These are phyloP conservation scores for Mobula hypostoma DNA, from an alignment of 2,113 vertebrate genomes.

Conservation along the genomic window DNA sequence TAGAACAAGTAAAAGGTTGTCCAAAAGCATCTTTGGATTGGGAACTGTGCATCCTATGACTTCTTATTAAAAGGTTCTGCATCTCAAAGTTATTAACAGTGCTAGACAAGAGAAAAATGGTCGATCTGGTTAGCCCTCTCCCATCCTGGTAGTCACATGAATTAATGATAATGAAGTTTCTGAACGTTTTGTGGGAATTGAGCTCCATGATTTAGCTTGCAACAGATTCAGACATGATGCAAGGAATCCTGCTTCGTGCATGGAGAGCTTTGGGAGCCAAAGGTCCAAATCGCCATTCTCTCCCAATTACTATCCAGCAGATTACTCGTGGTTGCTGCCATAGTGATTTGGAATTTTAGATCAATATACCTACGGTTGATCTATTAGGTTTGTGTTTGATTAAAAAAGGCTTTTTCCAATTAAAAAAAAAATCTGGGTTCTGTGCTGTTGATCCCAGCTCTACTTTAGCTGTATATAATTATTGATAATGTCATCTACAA, in stretches of 20 bases:
- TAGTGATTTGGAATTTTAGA: neutral
- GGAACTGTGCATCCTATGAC: constrained; percentile 2
- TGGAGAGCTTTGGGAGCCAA: neutral
- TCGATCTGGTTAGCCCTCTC: neutral
- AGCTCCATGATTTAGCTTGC: neutral
- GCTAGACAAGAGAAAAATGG: neutral
- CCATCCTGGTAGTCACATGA: neutral
- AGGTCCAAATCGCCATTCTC: neutral
- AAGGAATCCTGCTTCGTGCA: neutral
- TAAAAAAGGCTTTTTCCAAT: neutral
- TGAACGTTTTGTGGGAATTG: neutral
- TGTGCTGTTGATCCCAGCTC: neutral
- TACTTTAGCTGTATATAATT: neutral
- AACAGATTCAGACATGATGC: neutral
- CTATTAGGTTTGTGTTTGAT: neutral
- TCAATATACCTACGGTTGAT: neutral
- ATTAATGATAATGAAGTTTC: neutral
- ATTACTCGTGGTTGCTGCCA: neutral
- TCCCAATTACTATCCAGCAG: neutral
- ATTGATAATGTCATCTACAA: neutral
- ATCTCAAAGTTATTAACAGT: constrained; percentile 11
- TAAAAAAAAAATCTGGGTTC: neutral
- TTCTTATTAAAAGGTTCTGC: constrained; percentile 8
- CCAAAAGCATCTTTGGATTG: constrained; percentile 33
- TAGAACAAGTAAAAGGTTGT: neutral